Evolutionary conservation across 2,113 vertebrate genomes (phyloP).

Genomic region (Rhagologus leucostigma): DNA sequence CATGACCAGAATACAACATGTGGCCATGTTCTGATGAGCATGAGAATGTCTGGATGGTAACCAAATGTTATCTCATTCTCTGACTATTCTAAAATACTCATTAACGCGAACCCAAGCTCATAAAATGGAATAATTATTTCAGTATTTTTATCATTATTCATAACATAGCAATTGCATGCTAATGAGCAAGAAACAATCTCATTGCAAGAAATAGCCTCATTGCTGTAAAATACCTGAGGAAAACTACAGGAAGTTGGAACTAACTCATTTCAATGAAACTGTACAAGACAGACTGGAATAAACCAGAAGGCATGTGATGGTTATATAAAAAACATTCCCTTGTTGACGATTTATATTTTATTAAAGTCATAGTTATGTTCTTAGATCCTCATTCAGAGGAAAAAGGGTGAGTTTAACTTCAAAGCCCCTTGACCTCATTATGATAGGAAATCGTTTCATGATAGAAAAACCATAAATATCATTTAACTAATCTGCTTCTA

Average conservation of each 20-base stretch:
- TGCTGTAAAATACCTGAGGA: background rate
- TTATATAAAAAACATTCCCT: background rate
- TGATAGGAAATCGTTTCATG: background rate
- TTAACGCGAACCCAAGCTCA: background rate
- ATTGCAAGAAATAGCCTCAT: background rate
- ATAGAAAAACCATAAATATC: background rate
- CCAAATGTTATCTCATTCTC: slow-evolving; percentile 36
- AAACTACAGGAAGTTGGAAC: background rate
- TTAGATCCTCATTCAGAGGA: background rate
- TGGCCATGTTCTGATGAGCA: background rate
- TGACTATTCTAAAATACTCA: slow-evolving; percentile 34
- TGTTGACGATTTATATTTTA: background rate
- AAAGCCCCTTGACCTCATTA: background rate
- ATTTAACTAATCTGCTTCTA: background rate
- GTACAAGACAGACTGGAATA: background rate
- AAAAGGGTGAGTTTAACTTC: background rate
- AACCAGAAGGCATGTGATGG: background rate
- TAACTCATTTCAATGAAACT: background rate
- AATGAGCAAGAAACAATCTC: background rate
- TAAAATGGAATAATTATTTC: slow-evolving; percentile 29
- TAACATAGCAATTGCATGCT: background rate
- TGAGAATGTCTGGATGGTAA: background rate
- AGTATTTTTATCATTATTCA: background rate
- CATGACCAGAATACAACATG: background rate
- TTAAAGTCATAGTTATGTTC: background rate